phyloP scores from a whole-genome alignment of 1,140 invertebrate species.

The Gonatopus flavifemur region DNA sequence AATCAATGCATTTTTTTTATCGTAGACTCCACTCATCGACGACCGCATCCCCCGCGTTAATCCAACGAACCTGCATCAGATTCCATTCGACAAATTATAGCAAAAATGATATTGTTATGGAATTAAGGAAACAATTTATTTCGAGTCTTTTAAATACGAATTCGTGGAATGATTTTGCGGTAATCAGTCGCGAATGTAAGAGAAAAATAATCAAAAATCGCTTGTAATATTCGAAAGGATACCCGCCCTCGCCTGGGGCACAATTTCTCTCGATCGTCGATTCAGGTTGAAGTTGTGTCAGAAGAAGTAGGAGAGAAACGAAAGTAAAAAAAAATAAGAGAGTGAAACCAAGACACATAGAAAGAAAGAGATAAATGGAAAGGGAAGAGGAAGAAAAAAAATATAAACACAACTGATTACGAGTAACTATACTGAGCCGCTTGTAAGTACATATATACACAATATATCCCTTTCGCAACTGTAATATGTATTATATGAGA shows the following conservation, averaged over 20 bases:
- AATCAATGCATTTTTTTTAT: no score
- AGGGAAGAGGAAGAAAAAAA: slow-evolving; percentile 9
- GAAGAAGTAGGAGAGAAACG: slow-evolving; percentile 10
- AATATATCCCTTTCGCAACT: slow-evolving; percentile 41
- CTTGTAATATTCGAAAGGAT: slow-evolving; percentile 12
- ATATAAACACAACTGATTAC: slow-evolving; percentile 23
- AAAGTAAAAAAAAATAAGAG: slow-evolving; percentile 10
- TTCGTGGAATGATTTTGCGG: no score
- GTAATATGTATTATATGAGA: slow-evolving; percentile 26
- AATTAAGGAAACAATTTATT: no score
- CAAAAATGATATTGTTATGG: no score
- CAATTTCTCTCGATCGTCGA: slow-evolving; percentile 51
- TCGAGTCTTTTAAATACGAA: no score
- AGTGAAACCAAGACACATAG: slow-evolving; percentile 2
- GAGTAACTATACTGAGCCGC: slow-evolving; percentile 19
- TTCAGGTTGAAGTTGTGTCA: slow-evolving; percentile 38
- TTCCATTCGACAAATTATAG: no score
- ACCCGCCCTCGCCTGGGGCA: slow-evolving; percentile 46
- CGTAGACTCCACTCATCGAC: no score
- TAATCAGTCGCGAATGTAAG: no score
- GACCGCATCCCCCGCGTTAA: no score
- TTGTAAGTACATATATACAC: slow-evolving; percentile 1
- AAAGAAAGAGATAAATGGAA: background rate
- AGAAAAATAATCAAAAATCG: no score
- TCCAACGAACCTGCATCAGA: no score